These are phyloP conservation scores for Cydia strobilella DNA, from an alignment of 1,140 invertebrate species.

Conservation along the genomic window DNA sequence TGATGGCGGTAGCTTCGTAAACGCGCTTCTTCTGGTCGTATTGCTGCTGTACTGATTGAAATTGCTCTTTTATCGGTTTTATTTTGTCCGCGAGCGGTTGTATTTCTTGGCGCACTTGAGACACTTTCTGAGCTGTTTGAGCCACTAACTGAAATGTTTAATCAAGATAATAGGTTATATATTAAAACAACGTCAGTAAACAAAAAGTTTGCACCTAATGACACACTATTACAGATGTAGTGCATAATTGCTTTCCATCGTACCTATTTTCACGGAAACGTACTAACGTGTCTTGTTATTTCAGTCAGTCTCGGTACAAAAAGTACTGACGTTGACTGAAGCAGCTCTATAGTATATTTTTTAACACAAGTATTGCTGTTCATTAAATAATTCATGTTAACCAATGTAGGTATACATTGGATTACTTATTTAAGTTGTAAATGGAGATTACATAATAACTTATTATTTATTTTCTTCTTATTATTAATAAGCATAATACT, in stretches of 20 bases:
- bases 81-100: conserved; percentile 73
- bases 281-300: too few relatives aligned
- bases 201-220: too few relatives aligned
- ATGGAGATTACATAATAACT: too few relatives aligned
- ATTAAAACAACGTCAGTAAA: neutral
- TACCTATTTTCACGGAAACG: too few relatives aligned
- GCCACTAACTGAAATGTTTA: conserved; percentile 65
- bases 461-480: too few relatives aligned
- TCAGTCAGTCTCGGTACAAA: too few relatives aligned
- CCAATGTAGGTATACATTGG: neutral
- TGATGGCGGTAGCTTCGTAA: conserved; percentile 77
- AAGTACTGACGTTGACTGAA: too few relatives aligned
- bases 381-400: neutral
- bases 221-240: too few relatives aligned
- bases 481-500: neutral
- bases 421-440: too few relatives aligned
- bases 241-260: too few relatives aligned
- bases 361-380: too few relatives aligned
- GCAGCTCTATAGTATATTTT: too few relatives aligned
- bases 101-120: conserved; percentile 75
- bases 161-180: conserved; percentile 18
- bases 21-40: conserved; percentile 78
- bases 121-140: conserved; percentile 73
- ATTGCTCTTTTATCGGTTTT: conserved; percentile 76
- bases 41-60: conserved; percentile 74